A percentile compares a stretch with the other conserved stretches of the same genome.
These are phyloP conservation scores for Mythimna vitellina DNA, from an alignment of 2,888 invertebrate species.

Conservation along the genomic window DNA sequence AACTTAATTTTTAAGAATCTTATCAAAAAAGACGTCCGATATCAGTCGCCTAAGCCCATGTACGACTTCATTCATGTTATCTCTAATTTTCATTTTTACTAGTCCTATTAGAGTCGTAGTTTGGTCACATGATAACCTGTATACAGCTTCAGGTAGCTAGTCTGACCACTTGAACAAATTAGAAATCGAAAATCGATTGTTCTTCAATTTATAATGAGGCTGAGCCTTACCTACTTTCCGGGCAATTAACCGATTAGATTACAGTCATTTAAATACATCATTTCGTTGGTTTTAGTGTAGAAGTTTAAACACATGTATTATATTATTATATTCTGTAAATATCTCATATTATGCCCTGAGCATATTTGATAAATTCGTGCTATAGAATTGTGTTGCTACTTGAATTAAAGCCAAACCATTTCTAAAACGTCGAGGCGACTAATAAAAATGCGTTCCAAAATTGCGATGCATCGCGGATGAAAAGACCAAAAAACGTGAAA, in stretches of 20 bases:
- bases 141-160: conserved; percentile 15
- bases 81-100: background rate
- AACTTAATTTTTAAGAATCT: background rate
- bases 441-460: background rate
- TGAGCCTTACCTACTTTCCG: conserved; percentile 40
- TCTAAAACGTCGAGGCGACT: too few species aligned
- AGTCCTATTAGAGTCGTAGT: background rate
- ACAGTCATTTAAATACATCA: background rate
- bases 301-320: background rate
- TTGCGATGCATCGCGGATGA: background rate
- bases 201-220: conserved; percentile 59
- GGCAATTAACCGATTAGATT: conserved; percentile 34
- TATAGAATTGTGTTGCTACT: background rate
- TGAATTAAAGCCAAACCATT: background rate
- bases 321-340: background rate
- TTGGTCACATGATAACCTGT: background rate
- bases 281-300: conserved; percentile 5
- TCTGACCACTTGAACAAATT: conserved; percentile 48
- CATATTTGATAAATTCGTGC: background rate
- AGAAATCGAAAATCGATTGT: conserved; percentile 61
- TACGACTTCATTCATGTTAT: background rate
- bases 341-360: too few species aligned
- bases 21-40: background rate
- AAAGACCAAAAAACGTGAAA: conserved; percentile 32
- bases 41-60: background rate